Conservation (phyloP, 2,888 invertebrate species). For the Eremobia ochroleuca region DNA sequence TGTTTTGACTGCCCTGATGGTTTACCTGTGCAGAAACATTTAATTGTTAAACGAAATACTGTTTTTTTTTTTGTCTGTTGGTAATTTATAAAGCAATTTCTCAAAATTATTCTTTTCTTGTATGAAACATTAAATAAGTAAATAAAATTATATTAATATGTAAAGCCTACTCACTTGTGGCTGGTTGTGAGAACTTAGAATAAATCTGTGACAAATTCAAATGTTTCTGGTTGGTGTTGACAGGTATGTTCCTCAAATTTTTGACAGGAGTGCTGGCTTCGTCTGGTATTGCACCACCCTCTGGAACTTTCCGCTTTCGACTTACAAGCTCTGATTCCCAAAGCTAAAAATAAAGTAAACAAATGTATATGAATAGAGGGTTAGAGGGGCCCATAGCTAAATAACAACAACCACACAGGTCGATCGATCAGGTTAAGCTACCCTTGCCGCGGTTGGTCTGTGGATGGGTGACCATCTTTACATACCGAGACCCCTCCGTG, state of each 20-base stretch:
- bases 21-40: conserved; percentile 81
- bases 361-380: background rate
- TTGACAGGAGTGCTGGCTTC: conserved; percentile 82
- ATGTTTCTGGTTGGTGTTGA: conserved; percentile 87
- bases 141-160: background rate
- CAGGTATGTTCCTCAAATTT: conserved; percentile 86
- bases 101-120: background rate
- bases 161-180: conserved; percentile 80
- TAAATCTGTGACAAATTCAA: conserved; percentile 89
- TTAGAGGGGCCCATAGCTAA: too few relatives aligned
- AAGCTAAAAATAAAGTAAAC: conserved; percentile 74
- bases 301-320: conserved; percentile 87
- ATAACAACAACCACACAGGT: too few relatives aligned
- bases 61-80: background rate
- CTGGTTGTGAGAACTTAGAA: conserved; percentile 88
- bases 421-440: too few relatives aligned
- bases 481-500: too few relatives aligned
- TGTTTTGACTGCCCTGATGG: conserved; percentile 88
- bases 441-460: too few relatives aligned
- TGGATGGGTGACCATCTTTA: too few relatives aligned
- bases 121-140: background rate
- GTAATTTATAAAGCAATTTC: background rate
- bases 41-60: background rate
- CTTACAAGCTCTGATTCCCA: conserved; percentile 87
- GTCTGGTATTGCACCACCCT: conserved; percentile 79